Evolutionary conservation across 2,113 vertebrate genomes (phyloP).

Genomic region (Limnothrissa miodon): DNA sequence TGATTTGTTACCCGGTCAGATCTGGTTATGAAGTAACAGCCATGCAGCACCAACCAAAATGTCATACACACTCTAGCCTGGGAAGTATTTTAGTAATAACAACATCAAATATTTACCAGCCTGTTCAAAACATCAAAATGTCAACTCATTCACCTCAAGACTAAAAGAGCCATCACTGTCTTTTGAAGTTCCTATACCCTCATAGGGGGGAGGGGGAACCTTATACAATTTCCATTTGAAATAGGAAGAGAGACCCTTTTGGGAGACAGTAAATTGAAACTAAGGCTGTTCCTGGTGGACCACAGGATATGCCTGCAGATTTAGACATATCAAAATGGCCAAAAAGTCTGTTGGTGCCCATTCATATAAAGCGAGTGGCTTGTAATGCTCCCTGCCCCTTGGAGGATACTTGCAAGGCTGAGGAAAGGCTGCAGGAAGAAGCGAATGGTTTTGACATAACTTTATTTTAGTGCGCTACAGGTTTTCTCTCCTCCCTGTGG

Average conservation of each 20-base stretch:
- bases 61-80: slow-evolving; percentile 20
- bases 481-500: slow-evolving; percentile 85
- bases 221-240: slow-evolving; percentile 82
- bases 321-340: slow-evolving; percentile 88
- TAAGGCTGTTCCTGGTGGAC: slow-evolving; percentile 92
- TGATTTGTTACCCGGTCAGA: neutral
- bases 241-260: slow-evolving; percentile 82
- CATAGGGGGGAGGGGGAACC: slow-evolving; percentile 46
- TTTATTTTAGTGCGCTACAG: slow-evolving; percentile 87
- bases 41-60: neutral
- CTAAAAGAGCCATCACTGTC: slow-evolving; percentile 58
- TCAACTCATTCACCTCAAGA: slow-evolving; percentile 76
- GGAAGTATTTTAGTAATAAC: slow-evolving; percentile 47
- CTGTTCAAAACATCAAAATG: slow-evolving; percentile 78
- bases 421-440: slow-evolving; percentile 88
- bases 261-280: slow-evolving; percentile 99
- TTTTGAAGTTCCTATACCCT: slow-evolving; percentile 65
- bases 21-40: neutral
- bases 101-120: slow-evolving; percentile 66
- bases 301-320: slow-evolving; percentile 99
- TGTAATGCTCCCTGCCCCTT: slow-evolving; percentile 88
- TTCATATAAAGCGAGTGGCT: slow-evolving; percentile 92
- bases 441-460: slow-evolving; percentile 98
- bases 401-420: slow-evolving; percentile 82
- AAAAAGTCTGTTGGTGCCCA: slow-evolving; percentile 98